A percentile compares a stretch with the other conserved stretches of the same genome.
phyloP scores from a whole-genome alignment of 2,113 vertebrate genomes.

The Passer domesticus region DNA sequence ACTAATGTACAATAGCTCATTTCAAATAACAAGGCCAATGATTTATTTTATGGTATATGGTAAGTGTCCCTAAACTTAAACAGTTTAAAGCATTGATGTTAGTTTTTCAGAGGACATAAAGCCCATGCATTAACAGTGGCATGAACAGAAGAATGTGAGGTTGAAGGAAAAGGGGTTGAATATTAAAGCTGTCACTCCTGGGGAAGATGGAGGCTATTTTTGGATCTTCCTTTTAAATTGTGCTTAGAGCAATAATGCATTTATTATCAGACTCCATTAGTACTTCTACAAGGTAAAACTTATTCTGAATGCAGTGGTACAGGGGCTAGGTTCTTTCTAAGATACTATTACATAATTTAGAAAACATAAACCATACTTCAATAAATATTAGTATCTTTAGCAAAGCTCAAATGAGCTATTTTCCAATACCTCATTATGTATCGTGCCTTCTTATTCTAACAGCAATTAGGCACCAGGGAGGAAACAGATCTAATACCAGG shows the following conservation, averaged over 20 bases:
- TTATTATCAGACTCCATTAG: conserved; percentile 39
- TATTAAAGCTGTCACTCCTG: conserved; percentile 54
- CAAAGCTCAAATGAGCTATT: conserved; percentile 51
- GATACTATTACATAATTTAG: not conserved
- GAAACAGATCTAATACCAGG: conserved; percentile 8
- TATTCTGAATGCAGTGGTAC: conserved; percentile 3
- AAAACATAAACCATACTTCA: conserved; percentile 62
- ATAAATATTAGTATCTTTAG: conserved; percentile 61
- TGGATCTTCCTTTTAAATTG: conserved; percentile 41
- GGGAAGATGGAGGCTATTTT: conserved; percentile 55
- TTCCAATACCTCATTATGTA: conserved; percentile 49
- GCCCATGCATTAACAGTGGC: not conserved
- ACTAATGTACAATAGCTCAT: not conserved
- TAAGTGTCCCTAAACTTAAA: conserved; percentile 25
- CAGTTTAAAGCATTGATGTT: conserved; percentile 39
- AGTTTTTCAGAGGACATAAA: conserved; percentile 1
- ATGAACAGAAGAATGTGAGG: not conserved
- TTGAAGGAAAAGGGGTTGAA: conserved; percentile 34
- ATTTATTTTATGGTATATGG: not conserved
- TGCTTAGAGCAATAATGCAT: conserved; percentile 56
- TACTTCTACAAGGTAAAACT: conserved; percentile 44
- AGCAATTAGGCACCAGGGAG: conserved; percentile 49
- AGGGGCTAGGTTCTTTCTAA: not conserved
- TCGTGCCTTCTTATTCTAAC: conserved; percentile 45
- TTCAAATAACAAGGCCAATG: conserved; percentile 40